These are phyloP conservation scores for Diadegma fenestrale DNA, from an alignment of 2,888 invertebrate genomes.

Conservation along the genomic window DNA sequence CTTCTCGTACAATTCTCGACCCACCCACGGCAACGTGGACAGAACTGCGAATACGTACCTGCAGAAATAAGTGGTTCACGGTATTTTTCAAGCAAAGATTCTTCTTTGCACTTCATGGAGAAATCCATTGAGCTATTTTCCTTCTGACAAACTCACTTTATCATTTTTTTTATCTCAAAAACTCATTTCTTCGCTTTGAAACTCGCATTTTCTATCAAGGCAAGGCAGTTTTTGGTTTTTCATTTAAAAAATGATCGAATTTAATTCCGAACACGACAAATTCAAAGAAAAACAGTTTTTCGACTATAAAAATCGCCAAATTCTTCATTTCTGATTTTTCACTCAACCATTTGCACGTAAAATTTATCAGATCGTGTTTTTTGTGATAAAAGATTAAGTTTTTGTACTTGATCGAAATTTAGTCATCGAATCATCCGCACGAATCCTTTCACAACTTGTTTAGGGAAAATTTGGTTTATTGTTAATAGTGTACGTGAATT, in stretches of 20 bases:
- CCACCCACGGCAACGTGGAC: conserved; percentile 98
- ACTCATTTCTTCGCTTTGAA: no score
- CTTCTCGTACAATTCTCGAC: conserved; percentile 97
- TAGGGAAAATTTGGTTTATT: no score
- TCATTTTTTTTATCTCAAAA: background rate
- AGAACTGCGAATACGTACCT: conserved; percentile 92
- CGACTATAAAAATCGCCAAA: background rate
- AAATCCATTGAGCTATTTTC: background rate
- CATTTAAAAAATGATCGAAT: no score
- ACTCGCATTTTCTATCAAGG: no score
- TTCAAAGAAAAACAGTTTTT: background rate
- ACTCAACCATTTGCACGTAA: background rate
- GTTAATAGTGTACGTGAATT: no score
- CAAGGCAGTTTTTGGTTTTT: background rate
- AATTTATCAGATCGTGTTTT: background rate
- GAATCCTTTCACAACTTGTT: no score
- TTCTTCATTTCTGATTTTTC: background rate
- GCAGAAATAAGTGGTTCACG: background rate
- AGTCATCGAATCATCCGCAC: no score
- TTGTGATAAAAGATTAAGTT: background rate
- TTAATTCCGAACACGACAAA: background rate
- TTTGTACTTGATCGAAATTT: no score
- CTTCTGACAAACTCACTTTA: background rate
- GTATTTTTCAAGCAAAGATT: background rate
- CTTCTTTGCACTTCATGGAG: background rate